Evolutionary conservation across 2,797 vertebrate genomes (phyloP), one percentile per base, ranked within the genome.

Genomic region (Pitangus sulphuratus): DNA sequence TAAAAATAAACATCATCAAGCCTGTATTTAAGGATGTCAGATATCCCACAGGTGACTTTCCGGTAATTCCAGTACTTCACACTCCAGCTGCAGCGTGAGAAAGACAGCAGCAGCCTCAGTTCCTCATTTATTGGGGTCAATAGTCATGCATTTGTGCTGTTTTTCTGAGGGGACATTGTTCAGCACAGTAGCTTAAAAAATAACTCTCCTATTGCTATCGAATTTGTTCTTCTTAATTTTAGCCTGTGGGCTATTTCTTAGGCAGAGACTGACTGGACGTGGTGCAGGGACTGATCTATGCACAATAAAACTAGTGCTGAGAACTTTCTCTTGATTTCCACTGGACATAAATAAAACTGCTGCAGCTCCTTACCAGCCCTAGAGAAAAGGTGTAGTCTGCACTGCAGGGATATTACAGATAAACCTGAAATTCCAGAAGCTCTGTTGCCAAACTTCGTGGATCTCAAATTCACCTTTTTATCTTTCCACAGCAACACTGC

Each of bases 11-110:
- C 66, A 70, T 14, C 58, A 91, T 56, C 62, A 69, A 66, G 70
- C 37, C 57, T 40, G 28, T 79, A 75, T 91, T 91, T 84, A 87
- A 74, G 57, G 47, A 71, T 51, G 58, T 57, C 66, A 70, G 50
- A 65, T 84, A 90, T 90, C 79, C 62, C 80, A 82, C 54, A 95
- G 94, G 90, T 94, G 92, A 91, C 85, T 82, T 94, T 44, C 42
- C 42, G 35, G 45, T 48, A 54, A 78, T 94, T 93, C 19, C 50
- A 75, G 75, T 16, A 56, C 22, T 93, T 76, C 61, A 26, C 12
- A 21, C 70, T 72, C 39, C 77, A 88, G 91, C 80, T 94, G 90
- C 94, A 79, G 47, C 5, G 6, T 3, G 17, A 82, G 81, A 69
- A 65, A 82, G 58, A 74, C 37, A 80, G 25, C 18, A 69, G 69